These are phyloP conservation scores for Parasteatoda tepidariorum DNA, from an alignment of 1,140 invertebrate species.

Conservation along the genomic window DNA sequence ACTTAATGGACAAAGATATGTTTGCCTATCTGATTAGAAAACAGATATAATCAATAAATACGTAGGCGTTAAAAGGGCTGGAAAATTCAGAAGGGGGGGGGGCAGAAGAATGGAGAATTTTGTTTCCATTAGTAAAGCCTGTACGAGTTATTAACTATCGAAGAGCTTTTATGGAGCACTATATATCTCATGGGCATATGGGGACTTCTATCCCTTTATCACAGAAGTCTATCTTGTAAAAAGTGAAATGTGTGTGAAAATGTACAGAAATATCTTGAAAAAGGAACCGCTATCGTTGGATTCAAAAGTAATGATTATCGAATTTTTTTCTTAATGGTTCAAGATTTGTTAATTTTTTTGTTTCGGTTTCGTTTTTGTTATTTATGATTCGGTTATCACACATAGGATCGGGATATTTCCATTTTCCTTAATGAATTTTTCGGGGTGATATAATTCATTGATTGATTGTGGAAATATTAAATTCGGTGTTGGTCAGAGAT, in stretches of 20 bases:
- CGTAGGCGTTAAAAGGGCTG: constrained; percentile 22
- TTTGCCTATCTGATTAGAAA: constrained; percentile 53
- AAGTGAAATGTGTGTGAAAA: constrained; percentile 34
- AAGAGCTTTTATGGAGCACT: constrained; percentile 23
- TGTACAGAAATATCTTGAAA: constrained; percentile 17
- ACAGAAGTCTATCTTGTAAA: neutral
- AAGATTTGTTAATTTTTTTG: neutral
- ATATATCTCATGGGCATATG: constrained; percentile 33
- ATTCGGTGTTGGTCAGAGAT: neutral
- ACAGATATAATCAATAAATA: constrained; percentile 58
- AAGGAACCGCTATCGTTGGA: neutral
- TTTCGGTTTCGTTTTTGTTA: neutral
- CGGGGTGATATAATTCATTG: neutral
- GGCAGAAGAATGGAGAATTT: constrained; percentile 31
- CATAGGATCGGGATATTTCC: neutral
- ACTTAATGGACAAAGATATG: constrained; percentile 51
- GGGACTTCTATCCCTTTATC: constrained; percentile 32
- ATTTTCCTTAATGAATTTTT: neutral
- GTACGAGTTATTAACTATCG: constrained; percentile 45
- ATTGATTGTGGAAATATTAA: neutral
- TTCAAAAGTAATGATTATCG: constrained; percentile 40
- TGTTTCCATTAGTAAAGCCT: constrained; percentile 48
- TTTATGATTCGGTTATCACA: neutral
- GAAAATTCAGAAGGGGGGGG: neutral
- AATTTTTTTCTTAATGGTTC: constrained; percentile 4